phyloP scores from a whole-genome alignment of 2,888 invertebrate genomes.

The Cataglyphis albicans region DNA sequence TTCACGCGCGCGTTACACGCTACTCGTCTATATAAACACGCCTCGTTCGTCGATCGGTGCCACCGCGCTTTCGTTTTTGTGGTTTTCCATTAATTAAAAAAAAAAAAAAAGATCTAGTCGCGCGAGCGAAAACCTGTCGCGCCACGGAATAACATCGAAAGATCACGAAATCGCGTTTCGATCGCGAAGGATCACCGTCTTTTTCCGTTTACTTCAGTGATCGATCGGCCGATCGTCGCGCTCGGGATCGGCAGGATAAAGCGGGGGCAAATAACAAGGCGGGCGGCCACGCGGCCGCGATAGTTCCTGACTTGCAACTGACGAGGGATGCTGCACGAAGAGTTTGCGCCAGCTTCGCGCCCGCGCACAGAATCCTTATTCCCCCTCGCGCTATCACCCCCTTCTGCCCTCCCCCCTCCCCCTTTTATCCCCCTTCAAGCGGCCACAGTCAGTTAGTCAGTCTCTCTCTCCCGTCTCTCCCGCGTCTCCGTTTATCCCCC shows the following conservation, averaged over 20 bases:
- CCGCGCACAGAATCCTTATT: conserved; percentile 83
- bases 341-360: conserved; percentile 83
- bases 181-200: background rate
- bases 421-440: conserved; percentile 57
- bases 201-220: background rate
- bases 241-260: conserved; percentile 46
- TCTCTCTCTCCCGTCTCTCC: conserved; percentile 40
- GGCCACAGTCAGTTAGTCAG: conserved; percentile 76
- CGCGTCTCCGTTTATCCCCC: conserved; percentile 37
- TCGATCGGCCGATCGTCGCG: conserved; percentile 21
- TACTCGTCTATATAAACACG: conserved; percentile 19
- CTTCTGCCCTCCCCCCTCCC: background rate
- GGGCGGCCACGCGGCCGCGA: conserved; percentile 77
- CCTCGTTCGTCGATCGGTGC: conserved; percentile 39
- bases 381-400: conserved; percentile 62
- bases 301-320: conserved; percentile 85
- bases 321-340: conserved; percentile 84
- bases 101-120: background rate
- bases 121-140: conserved; percentile 45
- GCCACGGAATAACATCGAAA: conserved; percentile 55
- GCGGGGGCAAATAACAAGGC: background rate
- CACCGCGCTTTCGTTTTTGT: conserved; percentile 15
- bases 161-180: background rate
- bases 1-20: conserved; percentile 11
- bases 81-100: conserved; percentile 20